Conservation (phyloP, 2,888 invertebrate genomes). For the Branchellion lobata region DNA sequence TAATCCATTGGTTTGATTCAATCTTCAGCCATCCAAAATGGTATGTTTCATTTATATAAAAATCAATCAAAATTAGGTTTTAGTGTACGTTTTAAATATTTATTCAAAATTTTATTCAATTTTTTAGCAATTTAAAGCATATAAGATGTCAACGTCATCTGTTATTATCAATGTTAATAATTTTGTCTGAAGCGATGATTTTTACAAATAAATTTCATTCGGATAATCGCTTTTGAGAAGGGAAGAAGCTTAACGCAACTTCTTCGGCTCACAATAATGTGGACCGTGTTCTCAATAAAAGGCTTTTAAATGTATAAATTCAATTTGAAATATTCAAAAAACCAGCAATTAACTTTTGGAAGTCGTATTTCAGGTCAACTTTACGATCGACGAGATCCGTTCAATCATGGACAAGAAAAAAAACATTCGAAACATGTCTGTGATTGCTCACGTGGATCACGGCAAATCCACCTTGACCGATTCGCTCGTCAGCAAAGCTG, state of each 20-base stretch:
- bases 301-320: background rate
- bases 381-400: slow-evolving; percentile 99
- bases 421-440: slow-evolving; percentile 99
- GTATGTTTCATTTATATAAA: slow-evolving; percentile 53
- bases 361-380: slow-evolving; percentile 81
- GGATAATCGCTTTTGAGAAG: background rate
- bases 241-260: no score
- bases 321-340: background rate
- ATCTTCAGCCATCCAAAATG: slow-evolving; percentile 59
- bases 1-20: slow-evolving; percentile 55
- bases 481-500: slow-evolving; percentile 98
- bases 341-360: background rate
- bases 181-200: no score
- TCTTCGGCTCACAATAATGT: no score
- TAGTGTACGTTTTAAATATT: background rate
- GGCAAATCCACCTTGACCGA: slow-evolving; percentile 99
- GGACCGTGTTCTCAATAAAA: no score
- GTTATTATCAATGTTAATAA: background rate
- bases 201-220: background rate
- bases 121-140: background rate
- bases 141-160: slow-evolving; percentile 5
- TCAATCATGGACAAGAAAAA: slow-evolving; percentile 99
- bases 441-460: slow-evolving; percentile 99
- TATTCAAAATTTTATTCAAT: background rate
- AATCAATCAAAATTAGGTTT: background rate